These are phyloP conservation scores for Coenobita brevimanus DNA, from an alignment of 1,140 invertebrate genomes.

Conservation along the genomic window DNA sequence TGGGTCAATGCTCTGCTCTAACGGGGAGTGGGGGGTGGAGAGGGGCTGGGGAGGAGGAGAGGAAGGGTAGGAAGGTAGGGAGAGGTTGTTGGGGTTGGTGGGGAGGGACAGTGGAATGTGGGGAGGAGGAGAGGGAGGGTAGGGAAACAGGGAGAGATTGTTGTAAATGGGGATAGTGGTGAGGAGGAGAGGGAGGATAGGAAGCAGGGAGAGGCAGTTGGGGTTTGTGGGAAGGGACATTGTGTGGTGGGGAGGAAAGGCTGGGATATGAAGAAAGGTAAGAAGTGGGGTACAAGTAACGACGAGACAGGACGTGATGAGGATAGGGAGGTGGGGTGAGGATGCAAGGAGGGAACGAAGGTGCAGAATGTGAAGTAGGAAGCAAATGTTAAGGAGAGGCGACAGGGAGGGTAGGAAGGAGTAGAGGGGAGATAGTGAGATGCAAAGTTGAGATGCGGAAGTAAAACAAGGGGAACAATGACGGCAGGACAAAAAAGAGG, in stretches of 20 bases:
- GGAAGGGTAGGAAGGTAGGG: too few relatives aligned
- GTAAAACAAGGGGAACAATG: too few relatives aligned
- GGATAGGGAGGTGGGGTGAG: neutral
- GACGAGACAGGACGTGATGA: neutral
- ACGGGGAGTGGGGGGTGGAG: too few relatives aligned
- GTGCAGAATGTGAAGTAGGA: neutral
- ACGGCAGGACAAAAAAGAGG: too few relatives aligned
- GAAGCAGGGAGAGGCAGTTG: neutral
- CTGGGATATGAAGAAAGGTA: neutral
- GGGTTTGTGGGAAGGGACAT: neutral
- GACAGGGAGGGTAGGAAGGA: too few relatives aligned
- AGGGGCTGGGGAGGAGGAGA: too few relatives aligned
- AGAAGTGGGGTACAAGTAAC: neutral
- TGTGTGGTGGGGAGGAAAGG: neutral
- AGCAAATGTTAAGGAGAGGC: too few relatives aligned
- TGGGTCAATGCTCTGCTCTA: too few relatives aligned
- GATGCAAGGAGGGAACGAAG: neutral
- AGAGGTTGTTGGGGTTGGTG: too few relatives aligned
- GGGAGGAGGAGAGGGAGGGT: neutral
- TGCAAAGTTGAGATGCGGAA: too few relatives aligned
- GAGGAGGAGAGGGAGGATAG: too few relatives aligned
- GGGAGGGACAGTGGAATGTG: neutral
- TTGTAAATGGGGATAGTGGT: neutral
- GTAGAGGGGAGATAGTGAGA: too few relatives aligned
- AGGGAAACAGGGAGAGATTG: constrained; percentile 1